Base-by-base conservation (phyloP, 2,797 vertebrate species). In the Podargus strigoides region DNA sequence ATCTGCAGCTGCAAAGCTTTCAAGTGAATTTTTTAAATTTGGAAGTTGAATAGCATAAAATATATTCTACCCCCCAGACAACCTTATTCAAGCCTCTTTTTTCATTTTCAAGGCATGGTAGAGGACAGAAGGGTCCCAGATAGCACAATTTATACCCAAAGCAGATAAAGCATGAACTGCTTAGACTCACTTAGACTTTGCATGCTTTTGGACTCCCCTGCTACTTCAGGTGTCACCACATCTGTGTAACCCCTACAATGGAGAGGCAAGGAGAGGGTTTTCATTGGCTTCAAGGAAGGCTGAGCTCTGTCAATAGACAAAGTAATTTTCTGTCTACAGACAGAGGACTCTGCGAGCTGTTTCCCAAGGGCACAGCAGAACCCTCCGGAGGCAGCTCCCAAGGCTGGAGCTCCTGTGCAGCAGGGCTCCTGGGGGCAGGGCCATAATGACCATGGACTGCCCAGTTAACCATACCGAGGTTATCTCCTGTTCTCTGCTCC, bases 61-160 rank as follows among this genome's bases (percentile, higher is more conserved):
- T 82, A 23, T 32, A 83, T 74, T 88, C 66, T 88, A 32, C 82
- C 23, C 56, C 56, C 56, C n/a, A 77, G 37, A 64, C 4, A 27
- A 93, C 74, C 69, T 93, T 72, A 34, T 74, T 44, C 60, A 81
- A 85, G 67, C 39, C 18, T 15, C 27, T 23, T 41, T 36, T 39
- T 39, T 49, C 42, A 60, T 80, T 94, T 76, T 88, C 63, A 78
- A 60, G 64, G 74, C 67, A 63, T 7, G 12, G 34, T 4, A 64
- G 55, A 86, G 36, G 77, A 94, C 27, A 79, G 75, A 58, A 87
- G 50, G 44, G 89, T 95, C 53, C 73, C 70, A 84, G 66, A 41
- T 46, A 92, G 36, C 5, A 16, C 30, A 39, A 37, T 80, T 89
- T 74, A 90, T 37, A 85, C 22, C 67, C 2, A 10, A 87, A 23